These are phyloP conservation scores for Adrianichthys oophorus DNA, from an alignment of 2,797 vertebrate species.

Conservation along the genomic window DNA sequence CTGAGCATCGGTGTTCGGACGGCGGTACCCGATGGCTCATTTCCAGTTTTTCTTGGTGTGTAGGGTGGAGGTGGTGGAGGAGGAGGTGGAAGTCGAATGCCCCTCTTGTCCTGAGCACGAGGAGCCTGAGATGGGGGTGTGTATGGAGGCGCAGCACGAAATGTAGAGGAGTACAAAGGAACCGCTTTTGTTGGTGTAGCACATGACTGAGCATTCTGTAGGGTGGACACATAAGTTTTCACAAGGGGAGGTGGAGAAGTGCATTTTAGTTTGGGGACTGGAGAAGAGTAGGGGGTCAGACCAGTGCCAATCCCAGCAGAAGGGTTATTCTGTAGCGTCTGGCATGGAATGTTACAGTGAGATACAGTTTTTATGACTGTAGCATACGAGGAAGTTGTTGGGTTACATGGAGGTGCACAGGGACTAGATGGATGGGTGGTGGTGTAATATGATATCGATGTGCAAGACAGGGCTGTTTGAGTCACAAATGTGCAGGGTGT, in stretches of 20 bases:
- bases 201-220: conserved; percentile 51
- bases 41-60: conserved; percentile 78
- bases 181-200: conserved; percentile 70
- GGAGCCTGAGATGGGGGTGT: conserved; percentile 75
- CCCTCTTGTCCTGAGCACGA: conserved; percentile 78
- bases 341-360: conserved; percentile 74
- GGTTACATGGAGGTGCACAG: conserved; percentile 33
- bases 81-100: conserved; percentile 77
- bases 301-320: conserved; percentile 38
- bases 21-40: conserved; percentile 39
- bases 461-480: conserved; percentile 71
- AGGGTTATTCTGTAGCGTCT: conserved; percentile 59
- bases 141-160: conserved; percentile 73
- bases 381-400: conserved; percentile 58
- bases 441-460: conserved; percentile 73
- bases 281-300: conserved; percentile 61
- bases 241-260: conserved; percentile 64
- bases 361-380: conserved; percentile 74
- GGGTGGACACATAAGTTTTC: conserved; percentile 55
- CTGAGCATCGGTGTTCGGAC: conserved; percentile 57
- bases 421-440: conserved; percentile 57
- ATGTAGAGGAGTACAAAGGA: conserved; percentile 75
- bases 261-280: conserved; percentile 65
- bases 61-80: conserved; percentile 80
- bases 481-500: conserved; percentile 67